Evolutionary conservation across 2,113 vertebrate genomes (phyloP), one percentile per base, ranked within the genome.

Genomic region (Ellobius talpinus): DNA sequence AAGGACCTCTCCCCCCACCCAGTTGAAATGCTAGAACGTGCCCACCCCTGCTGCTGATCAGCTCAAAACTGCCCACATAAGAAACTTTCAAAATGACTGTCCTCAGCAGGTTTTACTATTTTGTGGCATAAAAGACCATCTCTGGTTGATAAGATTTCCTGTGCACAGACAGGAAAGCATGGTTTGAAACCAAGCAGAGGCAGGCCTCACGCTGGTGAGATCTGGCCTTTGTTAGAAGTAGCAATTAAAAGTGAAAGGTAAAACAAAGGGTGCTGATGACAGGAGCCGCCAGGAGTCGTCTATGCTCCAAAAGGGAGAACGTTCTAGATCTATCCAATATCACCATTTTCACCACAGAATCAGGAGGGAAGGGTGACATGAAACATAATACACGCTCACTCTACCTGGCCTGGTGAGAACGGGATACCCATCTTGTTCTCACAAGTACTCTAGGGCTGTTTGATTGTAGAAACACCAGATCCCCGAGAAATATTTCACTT

Each of bases 231-330:
- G 93, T 89, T 88, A 93, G 94, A 96, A 85, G 94, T 2, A 16
- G 66, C 3, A 52, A 96, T 86, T 95, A 97, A 98, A 98, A 97
- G 93, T 16, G 93, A 97, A 97, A 97, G 97, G 97, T 90, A 93
- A 97, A 90, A 91, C 45, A 79, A 26, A 87, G 91, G 94, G 74
- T 94, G 79, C 96, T 87, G 86, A 88, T 78, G 74, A 47, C 45
- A 72, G 12, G 33, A 93, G 66, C 66, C 94, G 55, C 82, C 77
- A 89, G 92, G 87, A 78, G 74, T 77, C 79, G 93, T 85, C 77
- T 58, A 94, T 33, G 39, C 63, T 72, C 21, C 29, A 90, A 96
- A 93, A 91, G 63, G 82, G 29, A 92, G 6, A 94, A 55, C 5
- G 31, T 76, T 87, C 70, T 92, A 90, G 94, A 78, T 50, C 93